Evolutionary conservation across 1,140 invertebrate genomes (phyloP).

Genomic region (Copidosoma floridanum): DNA sequence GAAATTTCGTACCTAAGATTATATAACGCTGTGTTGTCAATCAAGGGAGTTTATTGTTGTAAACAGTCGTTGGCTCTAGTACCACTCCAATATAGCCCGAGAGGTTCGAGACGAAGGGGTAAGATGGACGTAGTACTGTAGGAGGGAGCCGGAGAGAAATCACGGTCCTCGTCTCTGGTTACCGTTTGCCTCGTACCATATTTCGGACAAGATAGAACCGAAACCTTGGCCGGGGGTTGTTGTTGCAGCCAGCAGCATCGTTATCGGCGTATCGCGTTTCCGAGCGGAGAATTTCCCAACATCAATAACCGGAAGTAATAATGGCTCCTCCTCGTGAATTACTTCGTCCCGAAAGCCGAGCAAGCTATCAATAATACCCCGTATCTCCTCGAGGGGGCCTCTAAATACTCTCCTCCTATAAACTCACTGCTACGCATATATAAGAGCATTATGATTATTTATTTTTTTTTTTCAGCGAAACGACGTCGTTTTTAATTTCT

Average conservation of each 20-base stretch:
- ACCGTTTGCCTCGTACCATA: constrained; percentile 17
- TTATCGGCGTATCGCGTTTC: constrained; percentile 25
- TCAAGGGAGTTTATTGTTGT: not conserved
- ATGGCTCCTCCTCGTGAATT: constrained; percentile 21
- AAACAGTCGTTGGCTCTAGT: constrained; percentile 18
- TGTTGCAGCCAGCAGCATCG: not conserved
- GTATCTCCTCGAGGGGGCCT: no score
- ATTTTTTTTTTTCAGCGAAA: no score
- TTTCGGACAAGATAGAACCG: constrained; percentile 9
- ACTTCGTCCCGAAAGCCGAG: constrained; percentile 18
- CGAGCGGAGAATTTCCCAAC: constrained; percentile 12
- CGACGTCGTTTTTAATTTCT: no score
- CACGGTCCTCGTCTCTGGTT: constrained; percentile 12
- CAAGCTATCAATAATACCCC: constrained; percentile 21
- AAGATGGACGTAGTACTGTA: no score
- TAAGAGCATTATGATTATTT: no score
- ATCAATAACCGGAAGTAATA: constrained; percentile 27
- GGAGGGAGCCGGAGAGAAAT: no score
- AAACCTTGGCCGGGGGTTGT: no score
- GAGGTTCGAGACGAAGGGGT: no score
- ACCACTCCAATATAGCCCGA: no score
- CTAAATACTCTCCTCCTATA: no score
- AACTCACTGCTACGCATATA: no score
- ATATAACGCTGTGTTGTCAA: not conserved
- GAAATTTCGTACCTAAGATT: not conserved